phyloP scores from a whole-genome alignment of 2,113 vertebrate species.

The Alethe castanea region DNA sequence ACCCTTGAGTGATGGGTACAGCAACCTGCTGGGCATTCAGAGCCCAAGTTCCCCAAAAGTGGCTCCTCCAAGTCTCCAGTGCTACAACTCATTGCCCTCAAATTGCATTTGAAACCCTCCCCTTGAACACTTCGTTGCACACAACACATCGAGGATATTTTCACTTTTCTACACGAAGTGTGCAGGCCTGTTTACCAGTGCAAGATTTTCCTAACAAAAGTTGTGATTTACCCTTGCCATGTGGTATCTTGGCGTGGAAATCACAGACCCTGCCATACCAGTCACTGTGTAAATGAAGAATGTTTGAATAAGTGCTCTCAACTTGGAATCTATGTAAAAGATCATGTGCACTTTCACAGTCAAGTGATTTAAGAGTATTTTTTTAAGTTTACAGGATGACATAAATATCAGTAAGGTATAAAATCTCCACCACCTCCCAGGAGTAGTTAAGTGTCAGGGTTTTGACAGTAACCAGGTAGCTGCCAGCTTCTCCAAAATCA shows the following conservation, averaged over 20 bases:
- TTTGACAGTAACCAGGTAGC: not conserved
- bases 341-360: not conserved
- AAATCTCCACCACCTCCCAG: not conserved
- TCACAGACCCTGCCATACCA: not conserved
- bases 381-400: not conserved
- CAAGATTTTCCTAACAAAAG: not conserved
- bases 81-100: not conserved
- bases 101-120: not conserved
- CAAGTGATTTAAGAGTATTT: not conserved
- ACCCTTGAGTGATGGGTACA: not conserved
- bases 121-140: rapidly evolving
- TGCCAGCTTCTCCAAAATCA: not conserved
- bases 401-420: not conserved
- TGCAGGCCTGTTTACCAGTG: not conserved
- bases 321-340: not conserved
- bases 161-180: not conserved
- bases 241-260: not conserved
- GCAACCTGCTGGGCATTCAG: not conserved
- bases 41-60: not conserved
- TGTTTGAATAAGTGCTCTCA: not conserved
- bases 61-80: not conserved
- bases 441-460: not conserved
- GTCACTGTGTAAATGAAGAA: not conserved
- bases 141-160: not conserved
- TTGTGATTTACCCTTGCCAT: not conserved